Evolutionary conservation across 2,888 invertebrate genomes (phyloP).

Genomic region (Myopa testacea): DNA sequence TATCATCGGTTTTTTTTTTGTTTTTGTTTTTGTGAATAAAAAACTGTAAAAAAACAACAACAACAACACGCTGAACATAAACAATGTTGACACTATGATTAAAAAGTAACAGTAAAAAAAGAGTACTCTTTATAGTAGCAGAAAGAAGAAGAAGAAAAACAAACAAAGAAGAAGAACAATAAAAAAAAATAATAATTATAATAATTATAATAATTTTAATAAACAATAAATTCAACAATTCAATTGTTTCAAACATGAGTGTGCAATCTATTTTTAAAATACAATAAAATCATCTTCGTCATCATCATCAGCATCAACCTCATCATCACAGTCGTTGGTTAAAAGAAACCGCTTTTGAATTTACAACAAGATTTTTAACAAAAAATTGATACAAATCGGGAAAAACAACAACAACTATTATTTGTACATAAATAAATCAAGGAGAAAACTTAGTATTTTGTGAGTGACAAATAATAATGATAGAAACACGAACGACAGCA

Average conservation of each 20-base stretch:
- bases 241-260: conserved; percentile 57
- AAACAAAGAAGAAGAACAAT: conserved; percentile 1
- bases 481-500: too few species aligned
- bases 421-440: too few species aligned
- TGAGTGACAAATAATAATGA: too few species aligned
- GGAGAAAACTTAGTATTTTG: too few species aligned
- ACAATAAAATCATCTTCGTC: conserved; percentile 30
- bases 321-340: not conserved
- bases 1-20: too few species aligned
- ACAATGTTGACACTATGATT: not conserved
- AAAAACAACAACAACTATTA: too few species aligned
- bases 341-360: conserved; percentile 47
- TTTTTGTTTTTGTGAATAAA: too few species aligned
- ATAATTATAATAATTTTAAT: too few species aligned
- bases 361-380: conserved; percentile 45
- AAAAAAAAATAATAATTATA: conserved; percentile 5
- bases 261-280: conserved; percentile 62
- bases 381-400: too few species aligned
- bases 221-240: conserved; percentile 54
- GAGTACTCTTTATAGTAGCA: conserved; percentile 16
- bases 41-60: not conserved
- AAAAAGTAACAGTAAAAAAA: conserved; percentile 16
- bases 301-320: too few species aligned
- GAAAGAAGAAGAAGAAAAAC: not conserved
- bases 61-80: not conserved